These are phyloP conservation scores for Abrostola triplasia DNA, from an alignment of 2,888 invertebrate species.

Conservation along the genomic window DNA sequence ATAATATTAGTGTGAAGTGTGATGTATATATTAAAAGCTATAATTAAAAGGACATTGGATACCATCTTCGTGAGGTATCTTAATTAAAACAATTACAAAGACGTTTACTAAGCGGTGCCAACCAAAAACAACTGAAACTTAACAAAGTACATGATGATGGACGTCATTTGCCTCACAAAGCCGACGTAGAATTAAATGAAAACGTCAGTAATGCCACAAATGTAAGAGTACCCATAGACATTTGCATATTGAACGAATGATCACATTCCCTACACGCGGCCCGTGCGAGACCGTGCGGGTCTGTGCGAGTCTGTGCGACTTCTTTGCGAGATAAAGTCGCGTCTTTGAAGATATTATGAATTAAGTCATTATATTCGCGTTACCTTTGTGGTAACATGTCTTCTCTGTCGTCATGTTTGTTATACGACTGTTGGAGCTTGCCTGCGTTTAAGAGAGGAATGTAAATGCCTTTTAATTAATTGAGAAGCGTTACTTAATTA, in stretches of 20 bases:
- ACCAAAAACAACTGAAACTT: conserved; percentile 14
- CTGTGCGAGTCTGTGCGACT: conserved; percentile 28
- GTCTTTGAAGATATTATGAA: conserved; percentile 28
- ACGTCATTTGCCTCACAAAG: conserved; percentile 44
- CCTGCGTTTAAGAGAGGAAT: no score
- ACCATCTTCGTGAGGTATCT: no score
- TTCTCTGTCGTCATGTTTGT: not conserved
- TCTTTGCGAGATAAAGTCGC: conserved; percentile 34
- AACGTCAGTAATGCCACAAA: conserved; percentile 50
- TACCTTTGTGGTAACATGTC: not conserved
- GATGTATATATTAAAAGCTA: no score
- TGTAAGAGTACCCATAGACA: conserved; percentile 26
- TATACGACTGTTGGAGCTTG: no score
- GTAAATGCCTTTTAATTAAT: no score
- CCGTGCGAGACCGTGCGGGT: conserved; percentile 30
- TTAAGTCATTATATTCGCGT: conserved; percentile 23
- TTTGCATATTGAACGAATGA: conserved; percentile 56
- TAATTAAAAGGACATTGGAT: no score
- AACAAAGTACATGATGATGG: conserved; percentile 21
- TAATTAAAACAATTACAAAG: no score
- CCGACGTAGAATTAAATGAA: conserved; percentile 47
- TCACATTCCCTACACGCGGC: conserved; percentile 25
- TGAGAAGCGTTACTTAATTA: no score
- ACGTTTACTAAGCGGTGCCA: not conserved
- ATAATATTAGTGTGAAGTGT: no score